Evolutionary conservation across 2,888 invertebrate genomes (phyloP), one percentile per base, ranked within the genome.

Genomic region (Entomobrya multifasciata): DNA sequence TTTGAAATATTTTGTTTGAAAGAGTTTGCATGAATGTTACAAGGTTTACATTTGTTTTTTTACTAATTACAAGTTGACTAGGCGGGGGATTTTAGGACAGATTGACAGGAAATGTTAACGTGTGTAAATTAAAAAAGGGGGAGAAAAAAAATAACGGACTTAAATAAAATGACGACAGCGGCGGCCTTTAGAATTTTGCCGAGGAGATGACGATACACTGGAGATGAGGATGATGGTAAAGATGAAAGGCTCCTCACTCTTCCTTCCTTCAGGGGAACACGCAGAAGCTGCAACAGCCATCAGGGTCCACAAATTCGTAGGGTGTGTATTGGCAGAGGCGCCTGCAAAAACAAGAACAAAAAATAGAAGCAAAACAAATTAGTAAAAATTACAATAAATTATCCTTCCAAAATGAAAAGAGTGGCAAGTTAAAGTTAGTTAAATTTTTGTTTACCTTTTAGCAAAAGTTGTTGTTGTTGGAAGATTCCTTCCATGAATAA

Each of bases 321-420:
- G 91, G 91, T 1, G 89, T 91, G 85, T 88, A 91, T 20, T 83
- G 86, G 62, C 90, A 90, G 6, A 91, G 87, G 22, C 91, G 88
- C 47, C 90, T 87, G 76, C 0, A 47, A 60, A 36, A 36, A 76
- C 6, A 22, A 4, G n/a, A 52, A 60, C 10, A 80, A 74, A 36
- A 20, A 85, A 13, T 27, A 55, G 20, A 20, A 44, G 47, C 17
- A 22, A 1, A 49, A 49, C 25, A 1, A 49, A 13, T 17, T 62
- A 10, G 8, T 17, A 6, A 17, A 17, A 1, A 4, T 67, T 41
- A 11, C 1, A n/a, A n/a, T n/a, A n/a, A n/a, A n/a, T n/a, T n/a
- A n/a, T n/a, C n/a, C n/a, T n/a, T n/a, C n/a, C n/a, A n/a, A n/a
- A n/a, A n/a, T n/a, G n/a, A n/a, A n/a, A n/a, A n/a, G n/a, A n/a